Base-by-base conservation (phyloP, 2,888 invertebrate species). In the Drosophila mimetica region DNA sequence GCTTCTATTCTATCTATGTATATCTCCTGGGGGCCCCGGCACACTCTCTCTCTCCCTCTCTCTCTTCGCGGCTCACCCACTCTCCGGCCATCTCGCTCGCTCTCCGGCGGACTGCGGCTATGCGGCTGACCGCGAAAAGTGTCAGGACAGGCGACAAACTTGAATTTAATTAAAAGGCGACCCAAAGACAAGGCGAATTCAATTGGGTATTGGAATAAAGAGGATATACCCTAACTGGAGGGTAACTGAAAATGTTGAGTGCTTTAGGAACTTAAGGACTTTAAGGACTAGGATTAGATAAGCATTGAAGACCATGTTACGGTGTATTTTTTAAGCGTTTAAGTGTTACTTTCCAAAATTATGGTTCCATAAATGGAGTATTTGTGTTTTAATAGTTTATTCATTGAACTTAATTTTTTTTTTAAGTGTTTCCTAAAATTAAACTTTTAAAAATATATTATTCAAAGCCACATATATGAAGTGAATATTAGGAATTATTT, bases 121-220 rank as follows among this genome's bases (percentile, higher is more conserved):
- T 14, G n/a, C n/a, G 54, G 34, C 46, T 79, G 88, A 79, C 84
- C 84, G 85, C 84, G 80, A 84, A 88, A 76, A 76, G 71, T 75
- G 77, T 64, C 81, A 80, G 55, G 58, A 75, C 73, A 70, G 77
- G 73, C 76, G 77, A 85, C 86, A 88, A 87, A 78, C 75, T 86
- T 80, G 76, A 80, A 86, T 80, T 79, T 76, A 76, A 89, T 79
- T 76, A 78, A 76, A 85, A 72, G 58, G 34, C 74, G 74, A 46
- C 48, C 70, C 42, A 18, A 75, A 55, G 54, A 66, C 64, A 58
- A 69, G 34, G 44, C 57, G 55, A 61, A 64, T 47, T 64, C 66
- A 65, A 50, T 51, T 50, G 51, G 42, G 36, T 64, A 64, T 64
- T 66, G 64, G 36, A 34, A 64, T 44, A 44, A 51, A 13, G 36